Percentiles rank a stretch among this genome's conserved stretches.
Conservation (phyloP, 2,888 invertebrate genomes). For the Neoascia interrupta region DNA sequence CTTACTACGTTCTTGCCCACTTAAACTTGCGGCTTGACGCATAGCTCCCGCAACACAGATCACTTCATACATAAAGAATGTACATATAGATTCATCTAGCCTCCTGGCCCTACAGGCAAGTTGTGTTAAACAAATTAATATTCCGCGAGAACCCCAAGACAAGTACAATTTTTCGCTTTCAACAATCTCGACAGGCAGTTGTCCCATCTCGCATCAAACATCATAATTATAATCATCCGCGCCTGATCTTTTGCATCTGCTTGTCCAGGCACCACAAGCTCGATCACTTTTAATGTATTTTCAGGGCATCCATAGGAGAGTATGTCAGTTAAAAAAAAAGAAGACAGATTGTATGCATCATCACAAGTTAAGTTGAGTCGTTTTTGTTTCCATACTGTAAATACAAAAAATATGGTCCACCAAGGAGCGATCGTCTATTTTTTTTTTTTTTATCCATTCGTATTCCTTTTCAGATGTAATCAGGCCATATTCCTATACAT, state of each 20-base stretch:
- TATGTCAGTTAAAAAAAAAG: conserved; percentile 11
- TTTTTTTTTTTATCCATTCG: conserved; percentile 24
- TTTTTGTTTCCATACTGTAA: no score
- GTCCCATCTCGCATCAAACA: conserved; percentile 60
- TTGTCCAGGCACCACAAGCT: no score
- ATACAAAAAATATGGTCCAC: no score
- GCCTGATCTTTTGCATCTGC: conserved; percentile 61
- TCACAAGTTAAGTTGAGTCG: conserved; percentile 25
- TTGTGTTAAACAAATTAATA: conserved; percentile 48
- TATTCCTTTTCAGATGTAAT: conserved; percentile 32
- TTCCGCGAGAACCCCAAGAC: conserved; percentile 29
- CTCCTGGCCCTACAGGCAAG: background rate
- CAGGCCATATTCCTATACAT: conserved; percentile 36
- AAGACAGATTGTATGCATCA: conserved; percentile 23
- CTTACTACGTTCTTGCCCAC: no score
- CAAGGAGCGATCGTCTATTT: no score
- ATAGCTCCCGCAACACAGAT: no score
- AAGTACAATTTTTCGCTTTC: conserved; percentile 54
- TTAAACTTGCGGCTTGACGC: no score
- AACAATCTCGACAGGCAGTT: conserved; percentile 61
- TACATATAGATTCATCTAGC: background rate
- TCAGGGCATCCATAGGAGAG: conserved; percentile 9
- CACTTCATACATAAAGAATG: background rate
- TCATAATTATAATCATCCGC: conserved; percentile 59
- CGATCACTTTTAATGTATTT: conserved; percentile 10